Evolutionary conservation across 2,888 invertebrate genomes (phyloP), one percentile per base, ranked within the genome.

Genomic region (Dioctria rufipes): DNA sequence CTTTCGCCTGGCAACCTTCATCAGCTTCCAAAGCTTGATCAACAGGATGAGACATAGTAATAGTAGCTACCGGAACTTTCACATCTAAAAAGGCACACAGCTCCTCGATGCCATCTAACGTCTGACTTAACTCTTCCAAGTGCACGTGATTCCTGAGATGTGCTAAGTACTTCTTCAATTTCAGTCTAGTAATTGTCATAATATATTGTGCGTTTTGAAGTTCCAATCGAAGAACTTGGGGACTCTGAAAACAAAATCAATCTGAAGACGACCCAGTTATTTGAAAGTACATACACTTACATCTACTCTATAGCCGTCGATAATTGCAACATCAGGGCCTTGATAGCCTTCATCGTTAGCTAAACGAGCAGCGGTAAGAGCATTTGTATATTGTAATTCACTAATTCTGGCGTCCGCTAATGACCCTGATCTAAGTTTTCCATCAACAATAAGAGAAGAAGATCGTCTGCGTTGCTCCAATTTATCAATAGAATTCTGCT

Each of bases 81-180:
- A 88, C 85, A 83, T 89, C 89, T 5, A 89, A 83, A 73, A 88
- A 87, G 40, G 85, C 85, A 81, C 88, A 87, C 71, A 90, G 86
- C 84, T 91, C 90, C 78, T 90, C 89, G 46, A 91, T 90, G 6
- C 90, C 90, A 83, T 90, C 89, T n/a, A 91, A 84, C 0, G 90
- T 89, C 77, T 89, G 87, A 82, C 85, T 84, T 42, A 87, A 86
- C 63, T 88, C 88, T 0, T 88, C 86, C 37, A 87, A 85, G 6
- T 86, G 83, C 58, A 86, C 85, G 8, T 88, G 86, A 75, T 87
- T 86, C n/a, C 88, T 87, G 51, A 90, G 85, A 3, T 86, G 86
- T n/a, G 83, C 82, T 67, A 90, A 85, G 85, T 90, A 90, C 46
- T 88, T 87, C 49, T 86, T 85, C 51, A 91, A 83, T 83, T 91